Base-by-base conservation (phyloP, 2,888 invertebrate species). In the Candidula unifasciata region DNA sequence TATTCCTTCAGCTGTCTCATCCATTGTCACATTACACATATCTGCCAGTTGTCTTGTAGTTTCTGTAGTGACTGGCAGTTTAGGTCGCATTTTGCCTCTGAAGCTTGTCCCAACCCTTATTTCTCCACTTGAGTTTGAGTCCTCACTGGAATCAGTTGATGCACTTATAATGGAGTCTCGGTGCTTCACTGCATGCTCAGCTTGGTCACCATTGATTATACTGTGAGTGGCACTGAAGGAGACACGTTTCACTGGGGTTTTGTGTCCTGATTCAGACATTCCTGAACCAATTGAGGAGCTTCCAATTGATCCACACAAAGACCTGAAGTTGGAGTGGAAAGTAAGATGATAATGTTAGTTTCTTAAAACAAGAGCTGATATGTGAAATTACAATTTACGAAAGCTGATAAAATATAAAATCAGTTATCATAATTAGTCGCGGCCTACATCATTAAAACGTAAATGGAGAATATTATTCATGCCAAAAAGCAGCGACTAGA, bases 211-310 rank as follows among this genome's bases (percentile, higher is more conserved):
- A 84, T 90, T 89, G 64, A 91, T 92, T 64, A 91, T 90, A 86
- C 91, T 89, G 84, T 90, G 91, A n/a, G 91, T 92, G 71, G 90
- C 91, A 86, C 92, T 92, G 84, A 91, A 91, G 44, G 92, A 92
- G 30, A 91, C 92, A 35, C 92, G 89, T 83, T 92, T 92, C 18
- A 91, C 91, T 27, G 91, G 91, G 2, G 89, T 88, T 84, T 90
- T 91, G 76, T 90, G 89, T 27, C 88, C 80, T 27, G 86, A 80
- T 35, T 84, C 84, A 35, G 80, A 80, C 16, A 76, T 52, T 27
- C n/a, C 54, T 35, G 78, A 83, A 21, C 80, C 60, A 21, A 52
- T 44, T 3, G 76, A 80, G 21, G 76, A 84, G 69, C 81, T 76
- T 27, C 74, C 82, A 52, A 81, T 52, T 80, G 81, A 85, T 24